These are phyloP conservation scores for Epinotia ramella DNA, from an alignment of 2,888 invertebrate genomes.

Conservation along the genomic window DNA sequence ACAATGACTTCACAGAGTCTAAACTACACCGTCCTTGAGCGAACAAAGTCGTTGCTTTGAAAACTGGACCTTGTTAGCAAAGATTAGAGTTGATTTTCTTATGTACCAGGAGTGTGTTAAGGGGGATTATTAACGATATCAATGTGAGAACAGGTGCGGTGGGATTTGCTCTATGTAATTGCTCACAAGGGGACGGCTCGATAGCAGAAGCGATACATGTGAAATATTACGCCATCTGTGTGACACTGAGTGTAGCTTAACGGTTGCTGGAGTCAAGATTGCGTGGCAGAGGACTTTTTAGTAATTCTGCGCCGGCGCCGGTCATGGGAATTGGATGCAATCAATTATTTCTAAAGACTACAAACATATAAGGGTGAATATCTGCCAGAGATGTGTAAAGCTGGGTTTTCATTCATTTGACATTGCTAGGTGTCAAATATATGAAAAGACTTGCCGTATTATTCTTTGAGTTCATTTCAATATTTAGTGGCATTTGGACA, in stretches of 20 bases:
- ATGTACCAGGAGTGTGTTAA: constrained; percentile 45
- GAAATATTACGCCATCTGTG: constrained; percentile 60
- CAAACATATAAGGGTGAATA: no score
- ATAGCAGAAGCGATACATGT: constrained; percentile 67
- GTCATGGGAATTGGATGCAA: no score
- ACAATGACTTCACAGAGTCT: constrained; percentile 50
- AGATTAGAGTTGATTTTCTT: constrained; percentile 52
- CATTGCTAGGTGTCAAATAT: no score
- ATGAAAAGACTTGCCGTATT: no score
- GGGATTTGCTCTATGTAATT: constrained; percentile 76
- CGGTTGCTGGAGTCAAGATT: neutral
- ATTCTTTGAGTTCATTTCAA: no score
- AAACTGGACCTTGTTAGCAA: constrained; percentile 52
- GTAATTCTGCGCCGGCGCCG: no score
- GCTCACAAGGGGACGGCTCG: constrained; percentile 70
- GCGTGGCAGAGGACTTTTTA: constrained; percentile 17
- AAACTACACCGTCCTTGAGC: constrained; percentile 49
- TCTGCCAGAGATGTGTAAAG: no score
- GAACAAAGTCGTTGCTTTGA: constrained; percentile 26
- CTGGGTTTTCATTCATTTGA: neutral
- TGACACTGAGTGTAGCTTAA: constrained; percentile 22
- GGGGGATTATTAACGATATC: constrained; percentile 73
- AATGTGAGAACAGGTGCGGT: constrained; percentile 74
- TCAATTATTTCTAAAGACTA: no score
- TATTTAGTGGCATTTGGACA: no score